Evolutionary conservation across 2,888 invertebrate genomes (phyloP).

Genomic region (Nebria brevicollis): DNA sequence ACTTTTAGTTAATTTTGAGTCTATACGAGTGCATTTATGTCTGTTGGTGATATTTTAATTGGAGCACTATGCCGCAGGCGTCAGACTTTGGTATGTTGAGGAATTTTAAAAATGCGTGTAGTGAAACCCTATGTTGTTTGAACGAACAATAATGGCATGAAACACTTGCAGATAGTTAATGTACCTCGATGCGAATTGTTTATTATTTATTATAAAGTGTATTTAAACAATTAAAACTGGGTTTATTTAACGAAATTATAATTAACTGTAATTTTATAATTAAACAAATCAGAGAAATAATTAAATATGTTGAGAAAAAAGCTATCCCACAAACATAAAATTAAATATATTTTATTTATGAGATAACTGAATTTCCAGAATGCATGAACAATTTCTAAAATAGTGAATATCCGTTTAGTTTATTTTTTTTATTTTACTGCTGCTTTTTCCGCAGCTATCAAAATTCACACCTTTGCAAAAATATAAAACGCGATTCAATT

Average conservation of each 20-base stretch:
- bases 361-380: neutral
- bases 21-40: neutral
- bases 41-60: neutral
- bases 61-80: neutral
- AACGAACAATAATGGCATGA: neutral
- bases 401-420: neutral
- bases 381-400: neutral
- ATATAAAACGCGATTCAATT: neutral
- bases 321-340: neutral
- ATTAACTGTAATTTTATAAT: too few relatives aligned
- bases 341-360: neutral
- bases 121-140: neutral
- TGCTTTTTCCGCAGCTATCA: neutral
- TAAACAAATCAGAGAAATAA: too few relatives aligned
- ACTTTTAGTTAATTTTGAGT: too few relatives aligned
- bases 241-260: too few relatives aligned
- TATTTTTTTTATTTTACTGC: neutral
- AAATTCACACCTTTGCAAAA: conserved; percentile 2
- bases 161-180: neutral
- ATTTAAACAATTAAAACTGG: too few relatives aligned
- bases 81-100: neutral
- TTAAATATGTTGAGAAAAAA: neutral
- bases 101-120: neutral
- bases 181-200: neutral
- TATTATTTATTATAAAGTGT: too few relatives aligned